phyloP scores from a whole-genome alignment of 1,140 invertebrate species.

The Drosophila ercepeae region DNA sequence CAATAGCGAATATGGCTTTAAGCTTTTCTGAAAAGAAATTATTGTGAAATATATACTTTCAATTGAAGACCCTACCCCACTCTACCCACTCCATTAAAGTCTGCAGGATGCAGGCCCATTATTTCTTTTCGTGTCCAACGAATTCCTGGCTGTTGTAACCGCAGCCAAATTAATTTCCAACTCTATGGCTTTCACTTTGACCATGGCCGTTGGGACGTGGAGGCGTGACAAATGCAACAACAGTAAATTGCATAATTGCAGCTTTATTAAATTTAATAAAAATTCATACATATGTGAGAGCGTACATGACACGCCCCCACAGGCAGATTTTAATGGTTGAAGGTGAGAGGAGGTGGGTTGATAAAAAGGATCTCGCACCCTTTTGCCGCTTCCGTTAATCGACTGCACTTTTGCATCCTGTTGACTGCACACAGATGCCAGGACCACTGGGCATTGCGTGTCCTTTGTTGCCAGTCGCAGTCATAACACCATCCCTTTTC shows the following conservation, averaged over 20 bases:
- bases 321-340: not conserved
- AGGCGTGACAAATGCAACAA: conserved; percentile 66
- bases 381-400: conserved; percentile 63
- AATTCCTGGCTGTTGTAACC: conserved; percentile 38
- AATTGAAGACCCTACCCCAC: not conserved
- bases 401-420: conserved; percentile 76
- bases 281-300: conserved; percentile 50
- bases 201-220: not conserved
- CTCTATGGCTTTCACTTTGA: conserved; percentile 27
- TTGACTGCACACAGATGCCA: conserved; percentile 54
- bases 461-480: conserved; percentile 62
- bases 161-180: conserved; percentile 71
- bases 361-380: conserved; percentile 27
- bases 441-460: conserved; percentile 36
- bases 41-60: not conserved
- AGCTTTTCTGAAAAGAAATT: not conserved
- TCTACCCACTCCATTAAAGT: conserved; percentile 5
- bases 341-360: not conserved
- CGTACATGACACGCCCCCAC: conserved; percentile 44
- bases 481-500: conserved; percentile 7
- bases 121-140: conserved; percentile 22
- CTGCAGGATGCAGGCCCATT: conserved; percentile 6
- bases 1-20: not conserved
- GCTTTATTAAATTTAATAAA: conserved; percentile 81
- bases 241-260: conserved; percentile 68